phyloP scores from a whole-genome alignment of 2,113 vertebrate genomes.

The Suricata suricatta region DNA sequence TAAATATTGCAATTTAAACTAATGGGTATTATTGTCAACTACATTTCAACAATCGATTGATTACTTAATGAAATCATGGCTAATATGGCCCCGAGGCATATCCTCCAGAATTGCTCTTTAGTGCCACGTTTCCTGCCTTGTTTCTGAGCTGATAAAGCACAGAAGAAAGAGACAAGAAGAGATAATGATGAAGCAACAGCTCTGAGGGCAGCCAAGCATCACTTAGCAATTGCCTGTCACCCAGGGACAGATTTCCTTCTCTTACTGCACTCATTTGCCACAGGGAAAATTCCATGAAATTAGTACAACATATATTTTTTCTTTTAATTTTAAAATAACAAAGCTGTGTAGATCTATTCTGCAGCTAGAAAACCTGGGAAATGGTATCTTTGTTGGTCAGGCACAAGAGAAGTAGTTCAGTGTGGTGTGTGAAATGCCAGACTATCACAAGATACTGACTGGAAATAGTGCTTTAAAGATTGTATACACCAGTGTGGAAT shows the following conservation, averaged over 20 bases:
- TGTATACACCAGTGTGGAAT: not conserved
- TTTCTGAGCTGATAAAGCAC: not conserved
- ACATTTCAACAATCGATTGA: not conserved
- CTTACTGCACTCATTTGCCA: not conserved
- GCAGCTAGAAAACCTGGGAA: not conserved
- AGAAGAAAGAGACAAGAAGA: not conserved
- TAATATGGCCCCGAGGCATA: not conserved
- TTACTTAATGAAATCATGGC: not conserved
- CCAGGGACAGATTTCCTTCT: not conserved
- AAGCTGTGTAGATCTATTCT: not conserved
- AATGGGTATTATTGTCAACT: not conserved
- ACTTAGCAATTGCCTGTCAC: not conserved
- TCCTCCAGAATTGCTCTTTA: not conserved
- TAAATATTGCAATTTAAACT: conserved; percentile 15
- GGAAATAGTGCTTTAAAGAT: not conserved
- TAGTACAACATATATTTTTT: not conserved
- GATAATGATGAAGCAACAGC: not conserved
- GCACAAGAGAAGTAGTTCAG: not conserved
- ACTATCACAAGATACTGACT: not conserved
- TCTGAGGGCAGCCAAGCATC: not conserved
- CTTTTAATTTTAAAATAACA: not conserved
- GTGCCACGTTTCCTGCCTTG: not conserved
- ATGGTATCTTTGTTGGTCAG: not conserved
- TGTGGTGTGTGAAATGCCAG: not conserved
- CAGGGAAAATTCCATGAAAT: not conserved